Evolutionary conservation across 2,797 vertebrate species (phyloP).

Genomic region (Silurus aristotelis): DNA sequence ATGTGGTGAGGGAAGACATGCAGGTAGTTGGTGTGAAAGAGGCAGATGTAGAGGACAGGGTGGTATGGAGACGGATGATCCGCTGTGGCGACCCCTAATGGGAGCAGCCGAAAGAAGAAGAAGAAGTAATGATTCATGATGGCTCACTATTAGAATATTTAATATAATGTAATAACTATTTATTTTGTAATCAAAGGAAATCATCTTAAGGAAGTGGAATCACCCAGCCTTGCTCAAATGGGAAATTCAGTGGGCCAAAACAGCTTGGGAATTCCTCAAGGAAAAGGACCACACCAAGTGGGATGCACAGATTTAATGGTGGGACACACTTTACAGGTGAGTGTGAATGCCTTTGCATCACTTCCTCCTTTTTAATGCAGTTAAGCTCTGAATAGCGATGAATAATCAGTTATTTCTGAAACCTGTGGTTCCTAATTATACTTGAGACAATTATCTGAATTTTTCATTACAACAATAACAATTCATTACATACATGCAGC

Average conservation of each 20-base stretch:
- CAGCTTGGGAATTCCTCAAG: conserved; percentile 79
- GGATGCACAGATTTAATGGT: conserved; percentile 94
- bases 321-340: conserved; percentile 81
- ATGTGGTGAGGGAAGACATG: too few relatives aligned
- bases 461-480: too few relatives aligned
- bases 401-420: not conserved
- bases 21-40: too few relatives aligned
- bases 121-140: not conserved
- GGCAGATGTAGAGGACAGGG: too few relatives aligned
- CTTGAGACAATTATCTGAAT: not conserved
- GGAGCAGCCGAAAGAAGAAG: too few relatives aligned
- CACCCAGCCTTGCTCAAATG: conserved; percentile 65
- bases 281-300: conserved; percentile 83
- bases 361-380: not conserved
- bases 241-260: conserved; percentile 65
- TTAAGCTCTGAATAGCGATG: not conserved
- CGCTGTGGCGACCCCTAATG: too few relatives aligned
- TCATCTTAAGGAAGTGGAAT: conserved; percentile 27
- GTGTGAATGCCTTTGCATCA: not conserved
- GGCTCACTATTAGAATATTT: not conserved
- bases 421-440: not conserved
- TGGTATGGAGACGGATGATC: too few relatives aligned
- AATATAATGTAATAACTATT: not conserved
- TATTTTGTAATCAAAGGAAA: not conserved
- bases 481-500: too few relatives aligned